A percentile compares a stretch with the other conserved stretches of the same genome.
Evolutionary conservation across 2,888 invertebrate genomes (phyloP).

Genomic region (Drosophila tripunctata): DNA sequence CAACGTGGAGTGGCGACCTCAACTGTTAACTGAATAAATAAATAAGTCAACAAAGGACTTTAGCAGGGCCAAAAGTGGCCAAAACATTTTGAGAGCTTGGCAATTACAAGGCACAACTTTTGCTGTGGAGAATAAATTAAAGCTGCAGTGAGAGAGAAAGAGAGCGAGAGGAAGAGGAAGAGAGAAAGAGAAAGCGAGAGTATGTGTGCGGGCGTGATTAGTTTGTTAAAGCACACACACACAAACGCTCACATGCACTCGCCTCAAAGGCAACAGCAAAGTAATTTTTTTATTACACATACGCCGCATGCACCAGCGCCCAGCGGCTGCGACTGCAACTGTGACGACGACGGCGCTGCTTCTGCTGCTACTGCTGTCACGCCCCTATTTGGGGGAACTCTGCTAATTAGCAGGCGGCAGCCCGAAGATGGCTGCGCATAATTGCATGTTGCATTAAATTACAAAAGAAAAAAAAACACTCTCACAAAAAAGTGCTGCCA

Average conservation of each 20-base stretch:
- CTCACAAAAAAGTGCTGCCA: slow-evolving; percentile 48
- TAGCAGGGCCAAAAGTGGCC: slow-evolving; percentile 22
- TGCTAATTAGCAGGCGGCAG: slow-evolving; percentile 63
- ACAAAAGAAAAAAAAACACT: no score
- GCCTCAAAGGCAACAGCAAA: slow-evolving; percentile 10
- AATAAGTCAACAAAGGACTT: slow-evolving; percentile 18
- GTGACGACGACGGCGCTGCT: background rate
- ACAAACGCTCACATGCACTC: no score
- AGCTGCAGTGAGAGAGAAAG: background rate
- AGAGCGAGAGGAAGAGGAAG: background rate
- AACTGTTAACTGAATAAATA: slow-evolving; percentile 42
- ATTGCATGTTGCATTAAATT: slow-evolving; percentile 68
- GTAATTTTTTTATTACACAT: slow-evolving; percentile 41
- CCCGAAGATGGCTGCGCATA: slow-evolving; percentile 64
- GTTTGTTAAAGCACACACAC: slow-evolving; percentile 11
- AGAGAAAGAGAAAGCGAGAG: background rate
- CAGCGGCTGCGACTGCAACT: no score
- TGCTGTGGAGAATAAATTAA: background rate
- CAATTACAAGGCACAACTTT: slow-evolving; percentile 55
- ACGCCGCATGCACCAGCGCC: slow-evolving; percentile 37
- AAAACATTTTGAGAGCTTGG: slow-evolving; percentile 31
- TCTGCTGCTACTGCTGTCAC: no score
- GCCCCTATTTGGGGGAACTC: background rate
- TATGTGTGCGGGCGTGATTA: background rate
- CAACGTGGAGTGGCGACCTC: background rate